A percentile compares a stretch with the other conserved stretches of the same genome.
Evolutionary conservation across 2,888 invertebrate species (phyloP).

Genomic region (Ormyrus thymus): DNA sequence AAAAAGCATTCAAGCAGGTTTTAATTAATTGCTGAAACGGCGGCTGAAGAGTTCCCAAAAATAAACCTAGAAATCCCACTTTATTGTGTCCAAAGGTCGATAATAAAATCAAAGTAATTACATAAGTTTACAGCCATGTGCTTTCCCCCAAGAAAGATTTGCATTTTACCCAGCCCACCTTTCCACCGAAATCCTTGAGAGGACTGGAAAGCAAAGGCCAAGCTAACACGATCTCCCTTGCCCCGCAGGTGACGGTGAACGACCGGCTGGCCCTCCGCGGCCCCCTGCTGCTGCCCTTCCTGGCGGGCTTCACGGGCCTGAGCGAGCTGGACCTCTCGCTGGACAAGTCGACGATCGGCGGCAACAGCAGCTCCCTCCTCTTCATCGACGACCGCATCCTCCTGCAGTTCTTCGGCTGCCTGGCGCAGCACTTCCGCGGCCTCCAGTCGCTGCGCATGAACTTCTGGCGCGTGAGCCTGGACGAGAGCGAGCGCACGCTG

Average conservation of each 20-base stretch:
- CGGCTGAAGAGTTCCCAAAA: too few relatives aligned
- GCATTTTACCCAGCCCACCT: too few relatives aligned
- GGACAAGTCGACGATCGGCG: conserved; percentile 74
- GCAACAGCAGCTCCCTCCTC: conserved; percentile 67
- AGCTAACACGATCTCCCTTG: too few relatives aligned
- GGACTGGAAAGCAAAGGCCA: too few relatives aligned
- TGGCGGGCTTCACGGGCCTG: conserved; percentile 76
- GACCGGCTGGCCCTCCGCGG: conserved; percentile 75
- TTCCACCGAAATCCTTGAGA: too few relatives aligned
- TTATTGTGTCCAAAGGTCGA: too few relatives aligned
- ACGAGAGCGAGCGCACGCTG: conserved; percentile 72
- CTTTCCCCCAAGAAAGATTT: too few relatives aligned
- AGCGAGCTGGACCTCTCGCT: conserved; percentile 76
- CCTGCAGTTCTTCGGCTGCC: conserved; percentile 74
- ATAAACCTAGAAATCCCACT: too few relatives aligned
- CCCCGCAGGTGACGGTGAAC: conserved; percentile 73
- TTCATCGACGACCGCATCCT: conserved; percentile 76
- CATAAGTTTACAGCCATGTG: too few relatives aligned
- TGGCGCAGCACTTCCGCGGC: conserved; percentile 74
- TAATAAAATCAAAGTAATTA: too few relatives aligned
- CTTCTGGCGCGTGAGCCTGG: conserved; percentile 71
- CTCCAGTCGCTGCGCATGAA: conserved; percentile 72
- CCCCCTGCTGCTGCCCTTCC: conserved; percentile 75
- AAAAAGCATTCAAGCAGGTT: too few relatives aligned
- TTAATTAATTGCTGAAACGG: too few relatives aligned